These are phyloP conservation scores for Chionis minor DNA, from an alignment of 2,113 vertebrate genomes.

Conservation along the genomic window DNA sequence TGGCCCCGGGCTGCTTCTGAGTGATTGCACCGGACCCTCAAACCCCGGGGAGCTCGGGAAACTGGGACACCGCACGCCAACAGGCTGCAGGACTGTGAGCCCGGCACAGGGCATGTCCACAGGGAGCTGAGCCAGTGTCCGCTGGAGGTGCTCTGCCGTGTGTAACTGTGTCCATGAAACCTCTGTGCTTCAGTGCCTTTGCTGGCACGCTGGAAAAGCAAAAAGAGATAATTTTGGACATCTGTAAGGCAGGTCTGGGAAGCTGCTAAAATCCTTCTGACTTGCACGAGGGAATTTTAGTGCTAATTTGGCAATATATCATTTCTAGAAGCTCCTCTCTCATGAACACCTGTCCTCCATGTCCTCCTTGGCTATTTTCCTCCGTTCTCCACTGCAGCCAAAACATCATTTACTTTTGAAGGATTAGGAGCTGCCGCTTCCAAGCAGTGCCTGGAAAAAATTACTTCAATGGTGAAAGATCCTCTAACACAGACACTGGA, in stretches of 20 bases:
- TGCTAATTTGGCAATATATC: background rate
- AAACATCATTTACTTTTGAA: background rate
- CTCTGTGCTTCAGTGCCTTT: background rate
- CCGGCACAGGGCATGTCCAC: accelerated
- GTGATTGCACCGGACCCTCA: background rate
- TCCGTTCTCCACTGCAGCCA: background rate
- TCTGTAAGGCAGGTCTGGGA: background rate
- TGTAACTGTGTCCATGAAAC: background rate
- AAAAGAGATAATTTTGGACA: background rate
- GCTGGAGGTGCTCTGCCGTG: accelerated
- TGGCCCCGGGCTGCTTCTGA: accelerated
- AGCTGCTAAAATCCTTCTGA: background rate
- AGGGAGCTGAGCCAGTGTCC: background rate
- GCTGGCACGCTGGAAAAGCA: background rate
- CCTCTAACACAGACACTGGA: background rate
- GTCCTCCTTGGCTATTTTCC: background rate
- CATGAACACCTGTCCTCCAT: background rate
- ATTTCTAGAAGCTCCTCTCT: background rate
- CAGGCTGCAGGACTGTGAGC: accelerated
- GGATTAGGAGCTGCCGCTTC: background rate
- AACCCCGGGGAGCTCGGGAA: accelerated
- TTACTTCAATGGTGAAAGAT: background rate
- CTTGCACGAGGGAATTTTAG: background rate
- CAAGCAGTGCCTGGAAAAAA: background rate
- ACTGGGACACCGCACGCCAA: accelerated